These are phyloP conservation scores for Neodiprion virginianus DNA, from an alignment of 1,140 invertebrate genomes.

Conservation along the genomic window DNA sequence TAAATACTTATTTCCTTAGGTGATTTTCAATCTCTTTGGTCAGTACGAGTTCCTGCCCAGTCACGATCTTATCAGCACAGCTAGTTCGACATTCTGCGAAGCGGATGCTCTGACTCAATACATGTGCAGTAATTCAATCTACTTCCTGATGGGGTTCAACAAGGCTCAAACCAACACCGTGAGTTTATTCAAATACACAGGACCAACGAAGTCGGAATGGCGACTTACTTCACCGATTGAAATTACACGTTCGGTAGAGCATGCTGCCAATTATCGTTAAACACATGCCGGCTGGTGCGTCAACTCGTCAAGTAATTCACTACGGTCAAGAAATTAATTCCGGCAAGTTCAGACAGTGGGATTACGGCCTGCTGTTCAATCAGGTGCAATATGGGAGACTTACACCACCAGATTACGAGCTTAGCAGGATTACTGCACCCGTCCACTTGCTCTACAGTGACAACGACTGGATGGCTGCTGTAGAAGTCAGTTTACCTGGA, in stretches of 20 bases:
- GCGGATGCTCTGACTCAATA: conserved; percentile 50
- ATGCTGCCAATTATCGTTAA: conserved; percentile 68
- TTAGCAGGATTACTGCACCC: conserved; percentile 66
- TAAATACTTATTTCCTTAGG: neutral
- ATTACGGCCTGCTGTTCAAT: conserved; percentile 58
- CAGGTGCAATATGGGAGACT: conserved; percentile 51
- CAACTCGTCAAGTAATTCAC: conserved; percentile 71
- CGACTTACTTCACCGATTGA: neutral
- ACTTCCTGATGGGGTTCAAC: conserved; percentile 62
- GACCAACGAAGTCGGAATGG: neutral
- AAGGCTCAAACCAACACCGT: conserved; percentile 54
- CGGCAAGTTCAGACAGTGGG: conserved; percentile 58
- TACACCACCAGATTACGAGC: conserved; percentile 61
- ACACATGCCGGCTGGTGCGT: conserved; percentile 76
- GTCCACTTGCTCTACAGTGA: conserved; percentile 65
- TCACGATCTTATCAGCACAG: conserved; percentile 48
- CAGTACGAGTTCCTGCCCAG: conserved; percentile 62
- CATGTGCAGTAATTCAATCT: conserved; percentile 65
- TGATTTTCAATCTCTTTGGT: conserved; percentile 50
- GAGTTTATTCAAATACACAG: conserved; percentile 20
- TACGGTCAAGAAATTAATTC: conserved; percentile 65
- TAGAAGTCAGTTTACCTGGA: conserved; percentile 32
- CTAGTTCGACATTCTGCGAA: conserved; percentile 57
- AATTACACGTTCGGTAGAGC: conserved; percentile 41
- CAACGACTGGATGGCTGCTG: conserved; percentile 65